A percentile compares a stretch with the other conserved stretches of the same genome.
Evolutionary conservation across 2,888 invertebrate genomes (phyloP).

Genomic region (Sminthurides aquaticus): DNA sequence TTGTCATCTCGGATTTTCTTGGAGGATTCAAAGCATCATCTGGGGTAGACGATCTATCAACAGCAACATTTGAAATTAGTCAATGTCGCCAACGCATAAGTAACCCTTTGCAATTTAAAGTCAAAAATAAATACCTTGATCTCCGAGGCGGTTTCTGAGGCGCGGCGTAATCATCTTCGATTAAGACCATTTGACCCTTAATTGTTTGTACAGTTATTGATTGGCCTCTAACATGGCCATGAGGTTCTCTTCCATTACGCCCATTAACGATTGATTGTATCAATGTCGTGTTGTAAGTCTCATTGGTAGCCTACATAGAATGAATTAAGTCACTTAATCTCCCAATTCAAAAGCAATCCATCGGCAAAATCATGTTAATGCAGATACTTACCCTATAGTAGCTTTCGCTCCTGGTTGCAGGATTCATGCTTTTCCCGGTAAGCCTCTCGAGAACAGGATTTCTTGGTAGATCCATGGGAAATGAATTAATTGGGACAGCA

Average conservation of each 20-base stretch:
- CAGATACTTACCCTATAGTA: slow-evolving; percentile 76
- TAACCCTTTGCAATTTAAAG: too few relatives aligned
- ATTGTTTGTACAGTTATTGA: slow-evolving; percentile 28
- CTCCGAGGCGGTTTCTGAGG: slow-evolving; percentile 44
- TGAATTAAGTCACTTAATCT: neutral
- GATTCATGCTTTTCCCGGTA: slow-evolving; percentile 57
- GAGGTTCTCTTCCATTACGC: slow-evolving; percentile 23
- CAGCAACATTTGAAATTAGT: too few relatives aligned
- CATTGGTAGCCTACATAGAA: slow-evolving; percentile 53
- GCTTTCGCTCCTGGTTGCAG: slow-evolving; percentile 74
- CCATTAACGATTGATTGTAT: slow-evolving; percentile 34
- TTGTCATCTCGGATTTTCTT: slow-evolving; percentile 28
- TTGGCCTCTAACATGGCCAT: slow-evolving; percentile 9
- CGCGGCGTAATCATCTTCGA: slow-evolving; percentile 53
- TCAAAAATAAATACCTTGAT: slow-evolving; percentile 29
- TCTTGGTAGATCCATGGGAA: slow-evolving; percentile 36
- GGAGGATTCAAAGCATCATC: slow-evolving; percentile 39
- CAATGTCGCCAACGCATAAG: too few relatives aligned
- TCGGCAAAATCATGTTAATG: neutral
- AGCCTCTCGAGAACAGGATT: slow-evolving; percentile 84
- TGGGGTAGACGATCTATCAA: slow-evolving; percentile 42
- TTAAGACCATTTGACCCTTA: slow-evolving; percentile 50
- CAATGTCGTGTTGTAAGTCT: slow-evolving; percentile 52
- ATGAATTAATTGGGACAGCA: slow-evolving; percentile 11
- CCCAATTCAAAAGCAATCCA: neutral